Base-by-base conservation (phyloP, 2,113 vertebrate genomes). In the Oceanites oceanicus region DNA sequence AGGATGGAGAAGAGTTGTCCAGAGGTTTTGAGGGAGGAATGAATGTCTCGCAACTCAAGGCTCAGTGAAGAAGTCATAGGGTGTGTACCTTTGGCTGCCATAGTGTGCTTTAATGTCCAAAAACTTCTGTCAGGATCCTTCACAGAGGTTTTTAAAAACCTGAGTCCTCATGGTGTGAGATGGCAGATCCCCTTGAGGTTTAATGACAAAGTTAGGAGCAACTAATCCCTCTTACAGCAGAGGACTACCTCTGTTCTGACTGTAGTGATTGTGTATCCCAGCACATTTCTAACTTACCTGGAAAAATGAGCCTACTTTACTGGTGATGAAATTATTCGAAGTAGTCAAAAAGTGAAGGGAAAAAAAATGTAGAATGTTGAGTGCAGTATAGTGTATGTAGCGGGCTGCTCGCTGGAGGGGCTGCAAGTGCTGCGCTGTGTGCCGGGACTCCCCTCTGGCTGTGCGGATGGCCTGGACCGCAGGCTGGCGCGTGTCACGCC, bases 401-500 rank as follows among this genome's bases (percentile, higher is more conserved):
- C 6, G 42, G 65, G 63, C 62, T 71, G 79, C 50, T 66, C 0
- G 0, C 25, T 1, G 7, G 7, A 49, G 44, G 45, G 52, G 29
- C 63, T 65, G 81, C 62, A 17, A 4, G 40, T 55, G 73, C 78
- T 47, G n/a, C 2, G 4, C 36, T 59, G 0, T 13, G 26, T 38
- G 49, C 53, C 77, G 66, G 52, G 68, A 26, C 45, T 36, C 34
- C 56, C 18, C 38, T 20, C 45, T 0, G 10, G 52, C 62, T 38
- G 45, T 8, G 32, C 44, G 17, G 10, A 13, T 18, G 65, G n/a
- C 83, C n/a, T 0, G 2, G 45, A 5, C 30, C 63, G 49, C 63
- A 11, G 63, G 25, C 40, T 13, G 18, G 4, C 1, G 29, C 2
- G 17, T 22, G 1, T 36, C 20, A 2, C 1, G 6, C 38, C 30